Evolutionary conservation across 1,140 invertebrate species (phyloP).

Genomic region (Caenorhabditis tropicalis): DNA sequence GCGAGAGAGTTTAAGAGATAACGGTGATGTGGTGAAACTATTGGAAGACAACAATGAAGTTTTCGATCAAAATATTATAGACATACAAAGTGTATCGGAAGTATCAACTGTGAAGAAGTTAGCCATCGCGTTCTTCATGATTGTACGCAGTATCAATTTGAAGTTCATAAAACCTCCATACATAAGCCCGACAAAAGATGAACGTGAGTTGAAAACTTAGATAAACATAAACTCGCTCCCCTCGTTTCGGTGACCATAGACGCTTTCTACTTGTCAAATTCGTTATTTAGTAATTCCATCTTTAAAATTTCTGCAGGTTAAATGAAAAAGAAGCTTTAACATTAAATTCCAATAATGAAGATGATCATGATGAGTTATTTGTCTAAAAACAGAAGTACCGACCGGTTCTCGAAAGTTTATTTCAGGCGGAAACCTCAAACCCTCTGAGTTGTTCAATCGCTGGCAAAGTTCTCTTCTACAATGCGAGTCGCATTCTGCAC

Average conservation of each 20-base stretch:
- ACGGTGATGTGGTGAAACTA: neutral
- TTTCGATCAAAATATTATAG: too few species aligned
- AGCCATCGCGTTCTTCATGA: constrained; percentile 50
- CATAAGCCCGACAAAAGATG: constrained; percentile 21
- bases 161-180: constrained; percentile 56
- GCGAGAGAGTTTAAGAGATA: constrained; percentile 36
- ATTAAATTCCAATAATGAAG: too few species aligned
- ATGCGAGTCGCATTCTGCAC: constrained; percentile 9
- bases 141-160: constrained; percentile 44
- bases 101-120: constrained; percentile 36
- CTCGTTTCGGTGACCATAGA: too few species aligned
- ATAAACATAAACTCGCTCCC: too few species aligned
- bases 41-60: neutral
- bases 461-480: constrained; percentile 48
- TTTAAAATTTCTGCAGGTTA: too few species aligned
- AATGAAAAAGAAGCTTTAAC: too few species aligned
- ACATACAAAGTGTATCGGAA: too few species aligned
- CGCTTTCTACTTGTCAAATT: too few species aligned
- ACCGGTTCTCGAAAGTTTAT: too few species aligned
- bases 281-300: too few species aligned
- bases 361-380: too few species aligned
- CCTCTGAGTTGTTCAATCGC: constrained; percentile 24
- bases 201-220: constrained; percentile 40
- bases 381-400: too few species aligned
- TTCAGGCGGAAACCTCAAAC: constrained; percentile 30